Conservation (phyloP, 2,113 vertebrate genomes). For the Sebastes schlegelii region DNA sequence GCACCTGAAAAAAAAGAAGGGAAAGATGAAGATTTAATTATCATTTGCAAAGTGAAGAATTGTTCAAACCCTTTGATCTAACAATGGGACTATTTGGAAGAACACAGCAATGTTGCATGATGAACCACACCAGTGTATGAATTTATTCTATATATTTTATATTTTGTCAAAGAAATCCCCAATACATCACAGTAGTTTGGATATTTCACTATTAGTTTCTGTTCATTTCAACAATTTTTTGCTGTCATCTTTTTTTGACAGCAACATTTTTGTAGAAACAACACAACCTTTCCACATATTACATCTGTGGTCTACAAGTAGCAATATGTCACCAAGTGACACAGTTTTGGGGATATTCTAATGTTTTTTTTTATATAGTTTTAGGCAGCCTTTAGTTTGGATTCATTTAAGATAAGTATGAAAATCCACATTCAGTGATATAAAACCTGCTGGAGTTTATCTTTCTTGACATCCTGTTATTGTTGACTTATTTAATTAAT, state of each 20-base stretch:
- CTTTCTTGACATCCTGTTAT: not conserved
- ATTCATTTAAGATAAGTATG: not conserved
- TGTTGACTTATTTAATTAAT: not conserved
- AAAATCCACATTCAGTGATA: not conserved
- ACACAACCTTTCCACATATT: not conserved
- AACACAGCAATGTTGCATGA: not conserved
- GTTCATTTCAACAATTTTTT: not conserved
- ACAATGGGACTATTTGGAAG: not conserved
- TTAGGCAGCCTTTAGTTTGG: not conserved
- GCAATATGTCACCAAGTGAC: not conserved
- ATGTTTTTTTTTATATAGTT: not conserved
- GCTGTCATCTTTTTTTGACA: not conserved
- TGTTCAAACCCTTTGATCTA: not conserved
- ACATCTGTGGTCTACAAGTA: not conserved
- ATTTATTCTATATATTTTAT: not conserved
- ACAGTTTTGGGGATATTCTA: not conserved
- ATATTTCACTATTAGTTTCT: not conserved
- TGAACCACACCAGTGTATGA: not conserved
- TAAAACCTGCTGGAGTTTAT: not conserved
- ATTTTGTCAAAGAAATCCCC: not conserved
- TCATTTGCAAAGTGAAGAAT: not conserved
- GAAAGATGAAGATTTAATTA: not conserved
- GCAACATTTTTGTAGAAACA: not conserved
- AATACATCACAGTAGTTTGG: not conserved
- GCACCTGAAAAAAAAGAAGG: slow-evolving; percentile 68